Base-by-base conservation (phyloP, 2,888 invertebrate species). In the Chelonus formosanus region DNA sequence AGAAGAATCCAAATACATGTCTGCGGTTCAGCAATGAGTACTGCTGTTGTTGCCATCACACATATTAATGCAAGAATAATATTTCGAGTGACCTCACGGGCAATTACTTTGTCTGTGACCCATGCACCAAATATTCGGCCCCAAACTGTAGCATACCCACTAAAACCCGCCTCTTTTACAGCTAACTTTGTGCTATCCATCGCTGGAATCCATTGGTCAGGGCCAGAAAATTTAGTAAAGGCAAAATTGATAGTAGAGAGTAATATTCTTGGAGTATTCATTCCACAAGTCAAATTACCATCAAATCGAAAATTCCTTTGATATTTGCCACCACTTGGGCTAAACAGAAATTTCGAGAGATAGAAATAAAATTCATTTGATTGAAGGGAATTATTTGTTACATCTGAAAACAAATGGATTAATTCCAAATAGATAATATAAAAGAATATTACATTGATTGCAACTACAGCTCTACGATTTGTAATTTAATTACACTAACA, bases 1-100 rank as follows among this genome's bases (percentile, higher is more conserved):
- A 90, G 79, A 74, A 94, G 90, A 76, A 94, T 92, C 90, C 93
- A 91, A 65, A 92, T 85, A 83, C 93, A 93, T 73, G 91, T 91
- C 80, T 91, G 90, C 8, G 91, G 78, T 83, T 94, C 91, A 5
- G 91, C 91, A 71, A 94, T 92, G 35, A 95, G 85, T 35, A 93
- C 79, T 8, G 90, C 82, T 0, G 93, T 93, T 74, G 92, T 92
- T n/a, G 89, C 78, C 90, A 94, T 92, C 0, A 94, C 94, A 81
- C 93, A 92, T 40, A 90, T 77, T 65, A 93, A 85, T 0, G 94
- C 93, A 54, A 94, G 83, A 64, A 90, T 87, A 66, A 95, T 86
- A 83, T 94, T 94, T 69, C 93, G 86, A 73, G 90, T 88, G 8
- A 94, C 89, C 85, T 94, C 95, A 34, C 86, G 85, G 5, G 90